Evolutionary conservation across 2,797 vertebrate genomes (phyloP).

Genomic region (Somateria mollissima): DNA sequence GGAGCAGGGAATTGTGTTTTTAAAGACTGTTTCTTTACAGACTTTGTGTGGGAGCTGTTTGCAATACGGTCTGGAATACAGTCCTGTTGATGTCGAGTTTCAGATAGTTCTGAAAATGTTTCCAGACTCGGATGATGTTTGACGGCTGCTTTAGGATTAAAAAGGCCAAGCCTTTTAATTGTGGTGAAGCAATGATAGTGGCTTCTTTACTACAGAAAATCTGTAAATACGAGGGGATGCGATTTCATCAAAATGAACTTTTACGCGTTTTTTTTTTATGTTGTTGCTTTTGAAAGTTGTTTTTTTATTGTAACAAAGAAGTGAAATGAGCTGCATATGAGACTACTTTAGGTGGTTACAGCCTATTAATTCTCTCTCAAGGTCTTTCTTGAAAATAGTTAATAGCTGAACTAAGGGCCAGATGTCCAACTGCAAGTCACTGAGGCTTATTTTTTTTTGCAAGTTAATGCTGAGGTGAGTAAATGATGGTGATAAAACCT

Average conservation of each 20-base stretch:
- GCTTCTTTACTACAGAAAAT: neutral
- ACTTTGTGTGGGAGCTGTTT: neutral
- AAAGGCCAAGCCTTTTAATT: neutral
- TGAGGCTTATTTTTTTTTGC: neutral
- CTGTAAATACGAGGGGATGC: neutral
- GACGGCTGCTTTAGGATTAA: neutral
- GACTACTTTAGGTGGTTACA: neutral
- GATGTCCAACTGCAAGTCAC: neutral
- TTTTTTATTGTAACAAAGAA: neutral
- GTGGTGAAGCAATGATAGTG: fast-evolving
- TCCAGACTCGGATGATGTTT: neutral
- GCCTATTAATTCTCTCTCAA: neutral
- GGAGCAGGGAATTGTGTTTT: neutral
- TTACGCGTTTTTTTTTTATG: neutral
- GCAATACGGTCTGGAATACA: neutral
- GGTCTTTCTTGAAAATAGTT: neutral
- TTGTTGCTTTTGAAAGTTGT: neutral
- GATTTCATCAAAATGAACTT: neutral
- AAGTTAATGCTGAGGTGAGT: neutral
- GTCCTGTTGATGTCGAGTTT: neutral
- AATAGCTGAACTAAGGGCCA: neutral
- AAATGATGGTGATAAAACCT: neutral
- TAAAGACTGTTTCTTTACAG: neutral
- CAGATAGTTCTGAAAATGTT: neutral
- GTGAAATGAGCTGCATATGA: neutral